Percentiles rank a stretch among this genome's conserved stretches.
Evolutionary conservation across 92 coral and sea anemone species (phyloP).

Genomic region (Palythoa grandiflora): DNA sequence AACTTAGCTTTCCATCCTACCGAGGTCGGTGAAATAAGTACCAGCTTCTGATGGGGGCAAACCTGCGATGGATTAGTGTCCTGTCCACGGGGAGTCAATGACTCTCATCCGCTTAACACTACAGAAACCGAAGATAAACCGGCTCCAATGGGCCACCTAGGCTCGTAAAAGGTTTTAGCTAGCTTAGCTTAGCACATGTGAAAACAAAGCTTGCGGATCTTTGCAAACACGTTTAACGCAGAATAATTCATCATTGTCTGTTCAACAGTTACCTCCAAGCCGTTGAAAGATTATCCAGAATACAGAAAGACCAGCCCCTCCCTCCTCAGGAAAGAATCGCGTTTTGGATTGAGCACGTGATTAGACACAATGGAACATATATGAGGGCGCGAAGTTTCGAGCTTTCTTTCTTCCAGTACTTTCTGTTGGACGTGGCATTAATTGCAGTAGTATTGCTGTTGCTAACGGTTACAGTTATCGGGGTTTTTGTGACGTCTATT

Average conservation of each 20-base stretch:
- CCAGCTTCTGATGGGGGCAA: too few relatives aligned
- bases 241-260: background rate
- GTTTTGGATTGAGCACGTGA: conserved; percentile 49
- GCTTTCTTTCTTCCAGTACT: conserved; percentile 38
- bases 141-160: too few relatives aligned
- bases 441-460: background rate
- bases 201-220: too few relatives aligned
- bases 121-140: too few relatives aligned
- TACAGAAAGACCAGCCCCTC: conserved; percentile 46
- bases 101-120: too few relatives aligned
- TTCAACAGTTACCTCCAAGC: conserved; percentile 35
- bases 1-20: too few relatives aligned
- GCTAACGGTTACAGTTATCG: background rate
- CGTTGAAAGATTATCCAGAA: conserved; percentile 17
- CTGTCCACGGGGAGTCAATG: too few relatives aligned
- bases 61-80: too few relatives aligned
- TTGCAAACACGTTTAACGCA: too few relatives aligned
- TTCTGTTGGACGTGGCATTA: conserved; percentile 9
- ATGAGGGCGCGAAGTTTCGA: conserved; percentile 30
- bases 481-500: background rate
- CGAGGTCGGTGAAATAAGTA: too few relatives aligned
- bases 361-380: conserved; percentile 34
- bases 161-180: too few relatives aligned
- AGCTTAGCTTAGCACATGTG: too few relatives aligned
- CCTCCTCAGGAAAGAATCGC: conserved; percentile 20